Percentiles rank a stretch among this genome's conserved stretches.
Evolutionary conservation across 2,797 vertebrate species (phyloP).

Genomic region (Sebastes umbrosus): DNA sequence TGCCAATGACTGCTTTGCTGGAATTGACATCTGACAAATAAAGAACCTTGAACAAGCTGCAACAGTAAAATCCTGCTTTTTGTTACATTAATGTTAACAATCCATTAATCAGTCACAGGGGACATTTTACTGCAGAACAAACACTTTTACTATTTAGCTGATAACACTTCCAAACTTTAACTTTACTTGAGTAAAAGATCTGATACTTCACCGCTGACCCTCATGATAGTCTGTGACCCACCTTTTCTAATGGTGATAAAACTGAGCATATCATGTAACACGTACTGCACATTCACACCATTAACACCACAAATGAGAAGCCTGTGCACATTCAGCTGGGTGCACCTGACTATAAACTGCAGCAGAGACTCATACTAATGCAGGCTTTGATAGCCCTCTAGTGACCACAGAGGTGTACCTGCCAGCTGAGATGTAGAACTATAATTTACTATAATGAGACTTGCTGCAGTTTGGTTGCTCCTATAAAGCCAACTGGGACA

Average conservation of each 20-base stretch:
- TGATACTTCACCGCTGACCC: neutral
- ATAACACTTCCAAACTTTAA: neutral
- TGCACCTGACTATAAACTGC: slow-evolving; percentile 61
- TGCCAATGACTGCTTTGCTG: too few species aligned
- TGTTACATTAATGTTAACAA: neutral
- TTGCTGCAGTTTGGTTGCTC: slow-evolving; percentile 26
- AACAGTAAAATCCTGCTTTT: neutral
- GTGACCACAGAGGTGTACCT: slow-evolving; percentile 64
- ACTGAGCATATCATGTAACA: slow-evolving; percentile 33
- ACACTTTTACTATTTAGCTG: neutral
- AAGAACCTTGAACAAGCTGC: neutral
- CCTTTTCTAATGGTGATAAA: slow-evolving; percentile 33
- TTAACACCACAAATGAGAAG: slow-evolving; percentile 54
- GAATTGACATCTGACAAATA: too few species aligned
- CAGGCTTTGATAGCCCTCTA: slow-evolving; percentile 73
- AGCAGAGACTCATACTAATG: neutral
- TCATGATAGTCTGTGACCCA: slow-evolving; percentile 11
- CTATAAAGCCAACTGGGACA: slow-evolving; percentile 28
- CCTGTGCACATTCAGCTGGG: slow-evolving; percentile 17
- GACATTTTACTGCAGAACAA: neutral
- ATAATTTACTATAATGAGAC: slow-evolving; percentile 56
- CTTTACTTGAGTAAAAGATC: neutral
- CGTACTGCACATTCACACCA: slow-evolving; percentile 20
- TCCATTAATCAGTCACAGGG: neutral
- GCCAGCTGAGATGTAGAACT: slow-evolving; percentile 40